phyloP scores from a whole-genome alignment of 2,888 invertebrate genomes.

The Pteria penguin region DNA sequence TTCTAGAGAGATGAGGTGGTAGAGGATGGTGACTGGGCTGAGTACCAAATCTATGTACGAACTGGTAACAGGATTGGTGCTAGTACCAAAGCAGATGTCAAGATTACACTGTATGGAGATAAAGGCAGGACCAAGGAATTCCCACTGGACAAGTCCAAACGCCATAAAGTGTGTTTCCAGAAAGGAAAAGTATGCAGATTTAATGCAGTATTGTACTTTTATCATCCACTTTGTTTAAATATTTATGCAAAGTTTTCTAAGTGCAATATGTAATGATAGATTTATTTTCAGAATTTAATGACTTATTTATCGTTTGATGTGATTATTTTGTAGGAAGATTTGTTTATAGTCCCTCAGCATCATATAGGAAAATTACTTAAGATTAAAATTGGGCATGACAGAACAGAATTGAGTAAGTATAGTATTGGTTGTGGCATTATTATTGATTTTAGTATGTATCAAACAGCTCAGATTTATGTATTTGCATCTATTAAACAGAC shows the following conservation, averaged over 20 bases:
- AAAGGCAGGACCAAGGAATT: conserved; percentile 75
- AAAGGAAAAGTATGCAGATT: conserved; percentile 76
- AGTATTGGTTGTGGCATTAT: neutral
- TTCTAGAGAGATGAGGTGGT: conserved; percentile 69
- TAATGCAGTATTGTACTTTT: too few species aligned
- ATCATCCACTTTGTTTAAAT: too few species aligned
- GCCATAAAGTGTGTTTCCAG: conserved; percentile 77
- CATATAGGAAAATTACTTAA: conserved; percentile 75
- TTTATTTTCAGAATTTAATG: too few species aligned
- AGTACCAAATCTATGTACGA: conserved; percentile 73
- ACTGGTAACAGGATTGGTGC: conserved; percentile 75
- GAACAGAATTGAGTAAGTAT: conserved; percentile 74
- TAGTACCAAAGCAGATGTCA: conserved; percentile 73
- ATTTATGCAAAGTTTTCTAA: too few species aligned
- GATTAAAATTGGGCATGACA: conserved; percentile 77
- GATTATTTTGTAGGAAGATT: conserved; percentile 70
- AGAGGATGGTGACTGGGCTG: conserved; percentile 60
- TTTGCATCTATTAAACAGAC: too few species aligned
- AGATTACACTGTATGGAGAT: conserved; percentile 75
- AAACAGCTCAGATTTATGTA: neutral
- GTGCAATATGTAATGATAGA: too few species aligned
- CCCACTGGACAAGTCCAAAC: conserved; percentile 67
- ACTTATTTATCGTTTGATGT: too few species aligned
- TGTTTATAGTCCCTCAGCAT: conserved; percentile 70
- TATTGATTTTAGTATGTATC: neutral